Conservation (phyloP, 2,113 vertebrate genomes). For the Microcebus murinus region DNA sequence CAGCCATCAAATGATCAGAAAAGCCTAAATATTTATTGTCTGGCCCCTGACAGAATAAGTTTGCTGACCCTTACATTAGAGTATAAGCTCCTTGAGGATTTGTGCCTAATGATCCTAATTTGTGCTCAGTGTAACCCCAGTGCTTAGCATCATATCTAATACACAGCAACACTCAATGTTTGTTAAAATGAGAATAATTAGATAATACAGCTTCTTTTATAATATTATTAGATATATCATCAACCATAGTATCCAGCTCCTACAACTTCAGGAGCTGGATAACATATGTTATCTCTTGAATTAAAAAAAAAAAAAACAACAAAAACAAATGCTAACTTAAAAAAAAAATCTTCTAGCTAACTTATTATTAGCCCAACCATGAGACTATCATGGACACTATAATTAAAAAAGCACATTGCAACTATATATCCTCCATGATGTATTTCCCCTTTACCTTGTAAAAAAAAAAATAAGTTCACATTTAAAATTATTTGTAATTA, state of each 20-base stretch:
- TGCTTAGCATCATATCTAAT: neutral
- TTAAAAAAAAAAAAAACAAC: neutral
- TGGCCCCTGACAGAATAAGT: neutral
- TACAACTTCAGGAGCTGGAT: neutral
- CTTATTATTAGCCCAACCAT: constrained; percentile 10
- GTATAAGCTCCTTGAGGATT: neutral
- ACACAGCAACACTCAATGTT: neutral
- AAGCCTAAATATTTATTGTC: constrained; percentile 19
- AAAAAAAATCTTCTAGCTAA: neutral
- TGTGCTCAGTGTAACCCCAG: neutral
- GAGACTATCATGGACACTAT: neutral
- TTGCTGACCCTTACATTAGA: neutral
- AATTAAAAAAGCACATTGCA: constrained; percentile 1
- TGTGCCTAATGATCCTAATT: neutral
- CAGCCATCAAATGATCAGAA: neutral
- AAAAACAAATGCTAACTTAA: neutral
- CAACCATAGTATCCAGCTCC: neutral
- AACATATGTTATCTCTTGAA: neutral
- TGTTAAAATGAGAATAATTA: constrained; percentile 33
- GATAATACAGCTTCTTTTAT: neutral
- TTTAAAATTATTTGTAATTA: constrained; percentile 37
- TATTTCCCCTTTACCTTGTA: neutral
- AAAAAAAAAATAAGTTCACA: neutral
- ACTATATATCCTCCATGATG: neutral
- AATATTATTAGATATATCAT: neutral